Percentiles rank a stretch among this genome's conserved stretches.
Conservation (phyloP, 2,797 vertebrate species). For the Rhinichthys osculus region DNA sequence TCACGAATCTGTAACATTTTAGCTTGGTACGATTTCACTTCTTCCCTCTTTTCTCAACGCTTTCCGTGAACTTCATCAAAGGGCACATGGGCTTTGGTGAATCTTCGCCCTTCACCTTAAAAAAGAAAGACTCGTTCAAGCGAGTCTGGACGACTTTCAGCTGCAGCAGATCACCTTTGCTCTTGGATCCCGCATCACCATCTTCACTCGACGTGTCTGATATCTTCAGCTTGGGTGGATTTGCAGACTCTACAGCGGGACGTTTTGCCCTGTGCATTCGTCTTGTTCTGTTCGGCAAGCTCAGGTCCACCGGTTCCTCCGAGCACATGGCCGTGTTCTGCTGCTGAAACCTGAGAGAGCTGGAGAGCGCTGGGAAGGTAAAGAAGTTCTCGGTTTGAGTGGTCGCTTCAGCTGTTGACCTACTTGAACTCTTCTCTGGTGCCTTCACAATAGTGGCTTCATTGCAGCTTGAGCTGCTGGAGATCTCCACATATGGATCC, state of each 20-base stretch:
- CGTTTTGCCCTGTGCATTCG: neutral
- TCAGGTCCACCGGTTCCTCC: slow-evolving; percentile 73
- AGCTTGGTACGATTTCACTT: slow-evolving; percentile 21
- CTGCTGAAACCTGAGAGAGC: slow-evolving; percentile 67
- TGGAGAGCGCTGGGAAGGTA: slow-evolving; percentile 63
- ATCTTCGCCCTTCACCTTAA: slow-evolving; percentile 76
- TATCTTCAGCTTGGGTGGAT: slow-evolving; percentile 54
- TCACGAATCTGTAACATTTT: neutral
- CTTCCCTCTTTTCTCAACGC: slow-evolving; percentile 17
- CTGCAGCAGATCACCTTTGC: slow-evolving; percentile 68
- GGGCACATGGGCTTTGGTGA: slow-evolving; percentile 73
- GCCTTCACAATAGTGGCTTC: slow-evolving; percentile 1
- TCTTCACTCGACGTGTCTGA: slow-evolving; percentile 73
- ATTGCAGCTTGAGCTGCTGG: slow-evolving; percentile 54
- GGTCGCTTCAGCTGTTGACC: slow-evolving; percentile 53
- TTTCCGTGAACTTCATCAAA: slow-evolving; percentile 71
- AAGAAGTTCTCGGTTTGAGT: slow-evolving; percentile 84
- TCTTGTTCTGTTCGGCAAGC: slow-evolving; percentile 70
- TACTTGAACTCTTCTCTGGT: neutral
- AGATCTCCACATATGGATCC: slow-evolving; percentile 55
- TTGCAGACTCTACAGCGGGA: neutral
- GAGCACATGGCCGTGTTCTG: neutral
- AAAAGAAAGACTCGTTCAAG: slow-evolving; percentile 83
- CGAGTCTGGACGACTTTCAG: slow-evolving; percentile 77
- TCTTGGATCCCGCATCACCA: slow-evolving; percentile 51